Conservation (phyloP, 2,113 vertebrate species). For the Xiphias gladius region DNA sequence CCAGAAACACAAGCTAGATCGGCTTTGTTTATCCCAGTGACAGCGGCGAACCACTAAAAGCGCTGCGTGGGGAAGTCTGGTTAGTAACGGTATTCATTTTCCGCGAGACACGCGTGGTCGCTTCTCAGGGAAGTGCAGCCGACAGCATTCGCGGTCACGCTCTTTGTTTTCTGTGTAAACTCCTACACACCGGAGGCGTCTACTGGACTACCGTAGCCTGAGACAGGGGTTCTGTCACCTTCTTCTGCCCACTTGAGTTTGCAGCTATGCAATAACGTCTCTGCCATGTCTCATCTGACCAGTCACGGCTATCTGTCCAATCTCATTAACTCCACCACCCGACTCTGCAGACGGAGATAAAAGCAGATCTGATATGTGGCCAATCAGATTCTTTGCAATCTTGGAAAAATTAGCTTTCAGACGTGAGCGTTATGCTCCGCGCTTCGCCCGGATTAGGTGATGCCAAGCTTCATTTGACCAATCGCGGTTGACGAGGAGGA, state of each 20-base stretch:
- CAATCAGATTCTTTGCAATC: conserved; percentile 25
- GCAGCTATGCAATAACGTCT: background rate
- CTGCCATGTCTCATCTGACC: conserved; percentile 33
- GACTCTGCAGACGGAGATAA: background rate
- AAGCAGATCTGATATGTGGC: conserved; percentile 6
- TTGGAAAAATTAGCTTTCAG: background rate
- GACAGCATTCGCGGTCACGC: background rate
- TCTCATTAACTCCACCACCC: conserved; percentile 14
- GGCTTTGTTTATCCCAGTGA: background rate
- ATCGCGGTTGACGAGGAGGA: background rate
- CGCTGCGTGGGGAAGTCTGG: background rate
- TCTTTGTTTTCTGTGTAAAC: background rate
- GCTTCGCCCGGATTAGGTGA: background rate
- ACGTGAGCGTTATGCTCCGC: background rate
- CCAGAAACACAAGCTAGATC: too few relatives aligned
- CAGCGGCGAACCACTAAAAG: background rate
- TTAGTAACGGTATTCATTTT: background rate
- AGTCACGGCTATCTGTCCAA: background rate
- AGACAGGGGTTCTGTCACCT: background rate
- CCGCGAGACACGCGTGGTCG: background rate
- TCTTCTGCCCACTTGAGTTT: background rate
- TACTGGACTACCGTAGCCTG: background rate
- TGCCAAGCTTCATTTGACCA: conserved; percentile 20
- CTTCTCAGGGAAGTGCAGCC: background rate
- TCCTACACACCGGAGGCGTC: background rate